A percentile compares a stretch with the other conserved stretches of the same genome.
phyloP scores from a whole-genome alignment of 2,113 vertebrate genomes.

The Dipodomys ordii region DNA sequence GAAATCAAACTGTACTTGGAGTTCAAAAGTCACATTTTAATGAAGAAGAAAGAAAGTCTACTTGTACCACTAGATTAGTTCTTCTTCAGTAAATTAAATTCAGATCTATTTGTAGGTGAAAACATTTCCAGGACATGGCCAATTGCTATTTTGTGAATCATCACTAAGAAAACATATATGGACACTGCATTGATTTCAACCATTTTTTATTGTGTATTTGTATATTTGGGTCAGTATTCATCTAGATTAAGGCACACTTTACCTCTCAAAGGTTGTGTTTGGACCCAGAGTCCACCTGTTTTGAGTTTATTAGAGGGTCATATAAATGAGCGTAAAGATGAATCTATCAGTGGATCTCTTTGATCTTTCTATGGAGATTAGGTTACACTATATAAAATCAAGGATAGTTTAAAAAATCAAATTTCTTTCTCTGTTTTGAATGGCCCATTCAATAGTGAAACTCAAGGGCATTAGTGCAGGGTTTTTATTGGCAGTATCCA shows the following conservation, averaged over 20 bases:
- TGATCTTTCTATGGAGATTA: not conserved
- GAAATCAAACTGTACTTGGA: not conserved
- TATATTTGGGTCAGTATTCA: not conserved
- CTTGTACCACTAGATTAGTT: not conserved
- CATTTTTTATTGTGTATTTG: not conserved
- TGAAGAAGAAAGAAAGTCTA: not conserved
- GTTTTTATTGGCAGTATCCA: not conserved
- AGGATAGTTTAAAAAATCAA: not conserved
- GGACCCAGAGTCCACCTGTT: not conserved
- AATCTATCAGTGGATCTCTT: not conserved
- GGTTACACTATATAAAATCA: not conserved
- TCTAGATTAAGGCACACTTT: not conserved
- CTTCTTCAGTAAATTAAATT: not conserved
- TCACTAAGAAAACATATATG: not conserved
- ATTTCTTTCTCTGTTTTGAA: not conserved
- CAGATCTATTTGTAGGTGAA: not conserved
- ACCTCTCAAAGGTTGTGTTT: not conserved
- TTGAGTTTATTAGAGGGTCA: not conserved
- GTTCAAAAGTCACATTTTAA: not conserved
- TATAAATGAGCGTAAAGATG: not conserved
- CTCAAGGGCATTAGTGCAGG: not conserved
- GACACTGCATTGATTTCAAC: not conserved
- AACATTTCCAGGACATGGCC: not conserved
- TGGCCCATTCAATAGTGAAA: not conserved
- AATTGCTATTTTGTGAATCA: not conserved